phyloP scores from a whole-genome alignment of 64 coral and sea anemone genomes.

The Montipora efflorescens region DNA sequence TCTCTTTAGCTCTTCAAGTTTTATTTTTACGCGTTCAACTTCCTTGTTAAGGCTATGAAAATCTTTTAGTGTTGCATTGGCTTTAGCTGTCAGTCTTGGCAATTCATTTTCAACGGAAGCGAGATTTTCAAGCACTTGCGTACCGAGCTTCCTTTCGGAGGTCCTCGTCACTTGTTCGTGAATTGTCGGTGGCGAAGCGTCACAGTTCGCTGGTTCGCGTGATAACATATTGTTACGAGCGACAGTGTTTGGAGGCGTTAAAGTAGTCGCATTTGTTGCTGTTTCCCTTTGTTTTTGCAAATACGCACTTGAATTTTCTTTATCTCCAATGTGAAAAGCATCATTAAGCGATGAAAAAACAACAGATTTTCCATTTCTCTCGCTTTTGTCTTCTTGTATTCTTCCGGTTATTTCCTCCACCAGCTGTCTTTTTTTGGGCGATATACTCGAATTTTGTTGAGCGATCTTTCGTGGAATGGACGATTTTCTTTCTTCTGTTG shows the following conservation, averaged over 20 bases:
- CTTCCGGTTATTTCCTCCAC: background rate
- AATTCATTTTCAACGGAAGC: conserved; percentile 1
- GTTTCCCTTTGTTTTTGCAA: background rate
- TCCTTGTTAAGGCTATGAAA: background rate
- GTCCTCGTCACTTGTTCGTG: background rate
- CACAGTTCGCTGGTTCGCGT: background rate
- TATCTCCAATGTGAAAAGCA: background rate
- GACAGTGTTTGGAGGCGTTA: background rate
- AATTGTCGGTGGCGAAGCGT: background rate
- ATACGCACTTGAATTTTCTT: background rate
- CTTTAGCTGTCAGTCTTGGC: background rate
- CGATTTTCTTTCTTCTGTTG: background rate
- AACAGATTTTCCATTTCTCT: background rate
- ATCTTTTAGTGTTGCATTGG: background rate
- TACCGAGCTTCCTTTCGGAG: background rate
- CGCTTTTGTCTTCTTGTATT: background rate
- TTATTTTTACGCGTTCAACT: conserved; percentile 11
- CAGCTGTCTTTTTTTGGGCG: background rate
- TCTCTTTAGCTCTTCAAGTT: conserved; percentile 35
- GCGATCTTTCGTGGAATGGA: conserved; percentile 13
- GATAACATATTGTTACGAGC: background rate
- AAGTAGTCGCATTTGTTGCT: background rate
- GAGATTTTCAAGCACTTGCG: background rate
- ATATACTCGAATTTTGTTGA: background rate
- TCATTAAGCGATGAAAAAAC: background rate